phyloP scores from a whole-genome alignment of 2,113 vertebrate species.

The Anoura caudifer region DNA sequence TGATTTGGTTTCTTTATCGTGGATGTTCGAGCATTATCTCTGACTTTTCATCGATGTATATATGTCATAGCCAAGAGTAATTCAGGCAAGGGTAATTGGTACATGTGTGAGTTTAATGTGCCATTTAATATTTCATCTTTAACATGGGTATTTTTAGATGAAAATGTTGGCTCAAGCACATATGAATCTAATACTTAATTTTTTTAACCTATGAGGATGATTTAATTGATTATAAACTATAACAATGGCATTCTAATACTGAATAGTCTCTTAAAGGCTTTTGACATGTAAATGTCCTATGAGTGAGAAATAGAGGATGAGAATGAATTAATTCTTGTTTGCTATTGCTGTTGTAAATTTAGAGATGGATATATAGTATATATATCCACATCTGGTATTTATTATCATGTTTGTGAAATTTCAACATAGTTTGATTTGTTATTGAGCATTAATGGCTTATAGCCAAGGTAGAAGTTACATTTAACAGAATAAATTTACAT shows the following conservation, averaged over 20 bases:
- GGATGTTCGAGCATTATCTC: neutral
- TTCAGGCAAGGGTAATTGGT: neutral
- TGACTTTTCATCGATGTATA: neutral
- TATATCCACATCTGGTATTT: neutral
- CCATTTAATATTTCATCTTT: neutral
- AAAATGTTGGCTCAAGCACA: neutral
- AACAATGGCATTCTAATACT: neutral
- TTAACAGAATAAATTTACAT: neutral
- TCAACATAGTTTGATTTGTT: neutral
- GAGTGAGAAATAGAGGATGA: neutral
- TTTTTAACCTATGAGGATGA: neutral
- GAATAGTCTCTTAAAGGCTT: neutral
- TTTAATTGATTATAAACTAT: neutral
- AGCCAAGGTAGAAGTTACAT: neutral
- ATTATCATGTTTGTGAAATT: neutral
- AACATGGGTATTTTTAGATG: neutral
- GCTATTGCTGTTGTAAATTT: neutral
- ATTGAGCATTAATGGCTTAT: neutral
- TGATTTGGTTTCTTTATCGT: neutral
- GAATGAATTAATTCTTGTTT: neutral
- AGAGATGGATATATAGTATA: neutral
- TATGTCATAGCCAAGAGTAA: neutral
- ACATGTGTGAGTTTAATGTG: neutral
- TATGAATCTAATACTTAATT: neutral
- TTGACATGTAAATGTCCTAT: neutral